Percentiles rank a stretch among this genome's conserved stretches.
phyloP scores from a whole-genome alignment of 2,113 vertebrate species.

The Ceyx melanurus region DNA sequence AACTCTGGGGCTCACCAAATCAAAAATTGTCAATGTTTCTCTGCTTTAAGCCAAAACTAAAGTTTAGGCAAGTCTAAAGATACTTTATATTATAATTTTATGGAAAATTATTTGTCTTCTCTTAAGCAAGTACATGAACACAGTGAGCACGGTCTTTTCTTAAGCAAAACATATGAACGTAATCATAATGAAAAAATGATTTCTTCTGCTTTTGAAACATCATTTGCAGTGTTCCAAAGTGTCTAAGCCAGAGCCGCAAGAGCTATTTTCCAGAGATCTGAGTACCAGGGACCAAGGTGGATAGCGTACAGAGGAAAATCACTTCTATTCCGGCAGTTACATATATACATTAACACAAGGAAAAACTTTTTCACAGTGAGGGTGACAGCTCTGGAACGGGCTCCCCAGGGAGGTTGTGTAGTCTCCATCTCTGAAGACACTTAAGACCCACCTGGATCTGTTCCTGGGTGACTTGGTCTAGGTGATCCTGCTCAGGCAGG shows the following conservation, averaged over 20 bases:
- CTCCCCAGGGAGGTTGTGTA: too few relatives aligned
- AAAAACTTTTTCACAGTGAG: too few relatives aligned
- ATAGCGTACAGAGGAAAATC: not conserved
- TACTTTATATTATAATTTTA: not conserved
- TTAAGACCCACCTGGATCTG: too few relatives aligned
- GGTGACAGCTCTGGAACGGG: too few relatives aligned
- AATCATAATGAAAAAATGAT: not conserved
- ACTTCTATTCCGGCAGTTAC: not conserved
- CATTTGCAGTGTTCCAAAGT: not conserved
- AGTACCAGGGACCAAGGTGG: not conserved
- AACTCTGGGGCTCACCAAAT: not conserved
- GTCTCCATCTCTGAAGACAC: too few relatives aligned
- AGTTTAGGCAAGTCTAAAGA: not conserved
- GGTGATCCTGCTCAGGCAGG: too few relatives aligned
- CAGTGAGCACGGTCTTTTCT: not conserved
- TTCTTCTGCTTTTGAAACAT: not conserved
- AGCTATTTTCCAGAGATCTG: not conserved
- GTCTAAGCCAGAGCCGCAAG: not conserved
- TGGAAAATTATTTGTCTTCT: not conserved
- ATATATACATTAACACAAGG: not conserved
- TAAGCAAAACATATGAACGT: not conserved
- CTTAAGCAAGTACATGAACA: not conserved
- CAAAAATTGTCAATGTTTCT: not conserved
- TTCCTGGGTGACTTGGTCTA: too few relatives aligned
- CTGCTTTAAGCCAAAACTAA: not conserved